Evolutionary conservation across 1,140 invertebrate genomes (phyloP), one percentile per base, ranked within the genome.

Genomic region (Penaeus chinensis): DNA sequence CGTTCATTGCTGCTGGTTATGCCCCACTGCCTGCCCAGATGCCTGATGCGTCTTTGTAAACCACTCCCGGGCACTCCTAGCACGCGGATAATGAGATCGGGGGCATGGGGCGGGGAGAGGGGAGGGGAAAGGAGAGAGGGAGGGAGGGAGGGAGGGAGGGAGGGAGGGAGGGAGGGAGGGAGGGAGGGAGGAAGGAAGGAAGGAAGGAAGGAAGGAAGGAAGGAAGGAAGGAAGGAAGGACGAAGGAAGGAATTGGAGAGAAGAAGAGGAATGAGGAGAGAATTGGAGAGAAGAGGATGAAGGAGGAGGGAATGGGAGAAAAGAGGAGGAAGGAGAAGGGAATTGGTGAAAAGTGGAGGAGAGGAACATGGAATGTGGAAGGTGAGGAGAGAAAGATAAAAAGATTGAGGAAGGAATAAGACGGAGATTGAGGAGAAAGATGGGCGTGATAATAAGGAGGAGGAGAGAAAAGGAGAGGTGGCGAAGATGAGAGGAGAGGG

Each of bases 391-490:
- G 20, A 65, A 19, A 24, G 24, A 7, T 5, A 27, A 19, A 61
- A 27, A 42, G 61, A 19, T 8, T 61, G 63, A 82, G 62, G 63
- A 24, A 82, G 4, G 61, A 61, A 61, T 37, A 11, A 83, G 66
- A 83, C 69, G 32, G 47, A n/a, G 37, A 24, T 22, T 3, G 47
- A 62, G 54, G 81, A 19, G 60, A 22, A 65, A 42, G 65, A 65
- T 66, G 54, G 47, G 81, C 69, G 66, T 20, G 63, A 54, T n/a
- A 42, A 69, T 2, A 27, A 37, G 63, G 81, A 83, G 74, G 61
- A 16, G 11, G 10, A 8, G 54, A 16, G 54, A 16, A 42, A 42
- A 42, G 4, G 37, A 42, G 7, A 42, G 7, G 4, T 42, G 7
- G 4, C 4, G 37, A 42, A 7, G 37, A 42, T 0, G 37, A 42